These are phyloP conservation scores for Agrotis segetum DNA, from an alignment of 2,888 invertebrate species.

Conservation along the genomic window DNA sequence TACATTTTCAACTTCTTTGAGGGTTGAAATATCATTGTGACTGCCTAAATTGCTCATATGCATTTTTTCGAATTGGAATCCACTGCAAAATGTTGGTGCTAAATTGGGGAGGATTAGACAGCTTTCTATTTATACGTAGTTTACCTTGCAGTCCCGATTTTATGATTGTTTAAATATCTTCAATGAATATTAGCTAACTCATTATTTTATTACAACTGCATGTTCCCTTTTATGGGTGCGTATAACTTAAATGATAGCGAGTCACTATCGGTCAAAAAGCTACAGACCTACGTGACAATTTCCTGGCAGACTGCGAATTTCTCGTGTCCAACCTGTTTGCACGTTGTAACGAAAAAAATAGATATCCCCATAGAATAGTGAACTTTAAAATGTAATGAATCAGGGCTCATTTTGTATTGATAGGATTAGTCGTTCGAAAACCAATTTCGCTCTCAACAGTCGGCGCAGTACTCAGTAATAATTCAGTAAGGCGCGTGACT, in stretches of 20 bases:
- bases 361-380: slow-evolving; percentile 67
- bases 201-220: not conserved
- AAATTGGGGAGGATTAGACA: not conserved
- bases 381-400: slow-evolving; percentile 69
- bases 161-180: not conserved
- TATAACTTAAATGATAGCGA: slow-evolving; percentile 62
- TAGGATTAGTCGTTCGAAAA: slow-evolving; percentile 75
- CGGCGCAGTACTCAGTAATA: slow-evolving; percentile 79
- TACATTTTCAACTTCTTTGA: not conserved
- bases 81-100: not conserved
- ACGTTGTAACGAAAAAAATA: slow-evolving; percentile 72
- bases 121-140: slow-evolving; percentile 29
- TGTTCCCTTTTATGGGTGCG: slow-evolving; percentile 24
- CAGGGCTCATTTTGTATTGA: slow-evolving; percentile 73
- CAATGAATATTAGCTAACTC: slow-evolving; percentile 2
- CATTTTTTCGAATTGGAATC: not conserved
- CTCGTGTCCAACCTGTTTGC: slow-evolving; percentile 84
- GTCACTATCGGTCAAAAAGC: slow-evolving; percentile 77
- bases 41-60: not conserved
- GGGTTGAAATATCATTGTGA: not conserved
- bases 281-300: slow-evolving; percentile 76
- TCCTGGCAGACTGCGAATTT: slow-evolving; percentile 82
- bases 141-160: not conserved
- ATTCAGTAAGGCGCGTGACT: slow-evolving; percentile 87
- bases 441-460: slow-evolving; percentile 87